These are phyloP conservation scores for Petrosia ficiformis DNA, from an alignment of 37 sponge, comb jelly and placozoan genomes.

Conservation along the genomic window DNA sequence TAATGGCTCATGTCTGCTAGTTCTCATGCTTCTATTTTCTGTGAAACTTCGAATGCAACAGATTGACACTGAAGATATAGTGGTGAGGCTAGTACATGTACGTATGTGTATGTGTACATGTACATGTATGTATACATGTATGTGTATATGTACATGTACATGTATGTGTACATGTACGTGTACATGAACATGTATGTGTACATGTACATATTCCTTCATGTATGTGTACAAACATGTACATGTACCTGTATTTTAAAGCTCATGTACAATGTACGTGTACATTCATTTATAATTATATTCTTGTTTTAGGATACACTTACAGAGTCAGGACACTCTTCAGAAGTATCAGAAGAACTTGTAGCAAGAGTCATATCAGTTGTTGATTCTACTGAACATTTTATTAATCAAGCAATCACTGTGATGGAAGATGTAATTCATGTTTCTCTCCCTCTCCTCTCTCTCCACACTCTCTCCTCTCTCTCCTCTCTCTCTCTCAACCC, in stretches of 20 bases:
- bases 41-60: constrained; percentile 42
- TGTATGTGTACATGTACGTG: too few species aligned
- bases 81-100: constrained; percentile 20
- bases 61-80: constrained; percentile 31
- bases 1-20: constrained; percentile 22
- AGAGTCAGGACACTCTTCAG: constrained; percentile 29
- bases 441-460: too few species aligned
- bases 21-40: constrained; percentile 20
- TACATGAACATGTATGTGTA: too few species aligned
- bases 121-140: neutral
- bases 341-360: constrained; percentile 65
- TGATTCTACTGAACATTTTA: constrained; percentile 54
- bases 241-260: neutral
- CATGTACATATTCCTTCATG: constrained; percentile 10
- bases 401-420: constrained; percentile 18
- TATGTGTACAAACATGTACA: neutral
- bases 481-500: too few species aligned
- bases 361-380: constrained; percentile 43
- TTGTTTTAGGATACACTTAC: constrained; percentile 41
- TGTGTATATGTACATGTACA: constrained; percentile 15
- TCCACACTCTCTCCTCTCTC: too few species aligned
- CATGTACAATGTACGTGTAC: neutral
- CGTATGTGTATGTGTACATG: constrained; percentile 13
- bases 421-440: constrained; percentile 20
- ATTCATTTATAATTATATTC: neutral